Percentiles rank a stretch among this genome's conserved stretches.
Evolutionary conservation across 2,888 invertebrate species (phyloP).

Genomic region (Ptilodon capucinus): DNA sequence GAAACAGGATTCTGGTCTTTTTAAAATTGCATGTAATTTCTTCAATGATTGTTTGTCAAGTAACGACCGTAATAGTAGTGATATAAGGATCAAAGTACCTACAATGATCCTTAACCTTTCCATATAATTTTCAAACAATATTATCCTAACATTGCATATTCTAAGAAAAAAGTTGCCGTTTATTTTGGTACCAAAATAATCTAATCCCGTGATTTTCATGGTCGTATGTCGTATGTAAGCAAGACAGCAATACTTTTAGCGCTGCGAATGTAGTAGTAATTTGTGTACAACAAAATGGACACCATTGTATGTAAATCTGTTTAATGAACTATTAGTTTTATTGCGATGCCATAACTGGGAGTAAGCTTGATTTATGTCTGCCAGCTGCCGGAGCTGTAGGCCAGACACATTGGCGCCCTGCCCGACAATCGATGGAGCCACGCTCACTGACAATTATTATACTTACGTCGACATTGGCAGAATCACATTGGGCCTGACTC

Average conservation of each 20-base stretch:
- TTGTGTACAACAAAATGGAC: too few species aligned
- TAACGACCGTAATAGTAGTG: too few species aligned
- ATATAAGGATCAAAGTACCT: too few species aligned
- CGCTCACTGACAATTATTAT: not conserved
- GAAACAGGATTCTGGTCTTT: too few species aligned
- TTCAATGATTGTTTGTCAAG: not conserved
- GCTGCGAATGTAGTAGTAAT: too few species aligned
- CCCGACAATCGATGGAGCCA: slow-evolving; percentile 35
- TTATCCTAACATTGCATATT: not conserved
- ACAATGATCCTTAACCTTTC: too few species aligned
- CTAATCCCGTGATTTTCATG: too few species aligned
- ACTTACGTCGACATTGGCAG: not conserved
- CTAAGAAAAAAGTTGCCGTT: too few species aligned
- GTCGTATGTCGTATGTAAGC: too few species aligned
- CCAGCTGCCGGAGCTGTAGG: slow-evolving; percentile 5
- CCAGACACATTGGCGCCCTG: slow-evolving; percentile 45
- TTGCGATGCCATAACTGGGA: slow-evolving; percentile 16
- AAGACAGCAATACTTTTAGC: too few species aligned
- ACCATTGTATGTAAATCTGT: not conserved
- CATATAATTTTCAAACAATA: not conserved
- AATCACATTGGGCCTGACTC: too few species aligned
- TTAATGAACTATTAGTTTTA: slow-evolving; percentile 5
- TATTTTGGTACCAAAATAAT: too few species aligned
- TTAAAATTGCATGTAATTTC: not conserved
- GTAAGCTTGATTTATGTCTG: slow-evolving; percentile 31